Evolutionary conservation across 37 sponge, comb jelly and placozoan species (phyloP).

Genomic region (Spongilla lacustris): DNA sequence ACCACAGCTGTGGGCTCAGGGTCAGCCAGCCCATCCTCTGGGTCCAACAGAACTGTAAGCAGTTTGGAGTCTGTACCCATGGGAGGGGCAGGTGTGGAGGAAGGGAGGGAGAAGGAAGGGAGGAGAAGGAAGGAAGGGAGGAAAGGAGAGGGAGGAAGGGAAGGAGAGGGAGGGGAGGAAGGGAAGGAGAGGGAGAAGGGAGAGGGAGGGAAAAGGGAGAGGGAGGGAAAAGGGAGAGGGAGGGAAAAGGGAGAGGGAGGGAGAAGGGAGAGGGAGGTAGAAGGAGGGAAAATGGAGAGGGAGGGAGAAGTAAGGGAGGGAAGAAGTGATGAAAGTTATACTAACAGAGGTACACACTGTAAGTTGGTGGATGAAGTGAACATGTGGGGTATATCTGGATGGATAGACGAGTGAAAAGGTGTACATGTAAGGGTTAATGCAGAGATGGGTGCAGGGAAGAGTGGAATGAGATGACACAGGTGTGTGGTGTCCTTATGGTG

Average conservation of each 20-base stretch:
- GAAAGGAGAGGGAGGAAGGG: not conserved
- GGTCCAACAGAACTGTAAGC: conserved; percentile 8
- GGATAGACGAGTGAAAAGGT: no score
- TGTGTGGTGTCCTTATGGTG: no score
- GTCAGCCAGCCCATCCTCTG: not conserved
- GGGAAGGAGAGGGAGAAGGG: not conserved
- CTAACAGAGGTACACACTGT: no score
- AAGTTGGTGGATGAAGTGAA: not conserved
- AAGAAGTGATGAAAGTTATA: conserved; percentile 5
- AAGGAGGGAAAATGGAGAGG: no score
- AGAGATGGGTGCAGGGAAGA: no score
- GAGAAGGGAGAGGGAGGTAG: no score
- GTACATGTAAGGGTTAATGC: no score
- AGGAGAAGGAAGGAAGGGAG: not conserved
- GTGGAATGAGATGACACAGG: no score
- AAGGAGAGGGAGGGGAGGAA: not conserved
- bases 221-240: not conserved
- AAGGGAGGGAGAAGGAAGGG: not conserved
- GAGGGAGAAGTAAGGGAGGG: not conserved
- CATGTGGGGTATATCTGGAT: no score
- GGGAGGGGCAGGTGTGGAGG: not conserved
- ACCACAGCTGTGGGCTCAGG: conserved; percentile 7
- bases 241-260: not conserved
- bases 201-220: not conserved
- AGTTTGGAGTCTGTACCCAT: conserved; percentile 13